Evolutionary conservation across 2,797 vertebrate species (phyloP), one percentile per base, ranked within the genome.

Genomic region (Vultur gryphus): DNA sequence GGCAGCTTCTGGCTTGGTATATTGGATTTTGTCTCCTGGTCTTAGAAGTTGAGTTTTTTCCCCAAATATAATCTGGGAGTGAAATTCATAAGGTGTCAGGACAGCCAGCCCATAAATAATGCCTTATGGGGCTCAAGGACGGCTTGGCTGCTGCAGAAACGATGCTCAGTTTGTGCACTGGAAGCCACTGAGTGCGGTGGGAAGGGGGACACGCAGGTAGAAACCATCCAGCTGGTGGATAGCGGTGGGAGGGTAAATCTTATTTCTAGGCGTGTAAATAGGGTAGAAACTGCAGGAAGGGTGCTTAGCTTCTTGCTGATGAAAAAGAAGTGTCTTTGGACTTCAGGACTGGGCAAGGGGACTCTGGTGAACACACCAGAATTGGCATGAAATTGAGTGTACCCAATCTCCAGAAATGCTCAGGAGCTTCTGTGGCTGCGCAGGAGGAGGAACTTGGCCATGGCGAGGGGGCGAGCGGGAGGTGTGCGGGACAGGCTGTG

Each of bases 401-500:
- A 24, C 9, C 7, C 46, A 12, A 4, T 39, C 54, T 65, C 49
- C 70, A 71, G 7, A 49, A 82, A 23, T 16, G 13, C 46, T 46
- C 54, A 49, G 78, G 37, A 59, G 20, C n/a, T 54, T 58, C 84
- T 21, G 24, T 55, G 49, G 65, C 46, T 58, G 48, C 0, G 2
- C 51, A 41, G 41, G 52, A 64, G 48, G n/a, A 81, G 37, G n/a
- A 86, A 14, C 4, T 1, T 1, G 12, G 52, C 52, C 18, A 13
- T 1, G 26, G 54, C 0, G 13, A 54, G 25, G 29, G 41, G 4
- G 3, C 2, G 31, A 65, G 76, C 1, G 7, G 31, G 39, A n/a
- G 20, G 15, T 8, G 23, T 9, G n/a, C 1, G 9, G 62, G n/a
- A 76, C 2, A 4, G 21, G 24, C 18, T 11, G 39, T 37, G 24